Evolutionary conservation across 2,113 vertebrate genomes (phyloP).

Genomic region (Gymnorhina tibicen): DNA sequence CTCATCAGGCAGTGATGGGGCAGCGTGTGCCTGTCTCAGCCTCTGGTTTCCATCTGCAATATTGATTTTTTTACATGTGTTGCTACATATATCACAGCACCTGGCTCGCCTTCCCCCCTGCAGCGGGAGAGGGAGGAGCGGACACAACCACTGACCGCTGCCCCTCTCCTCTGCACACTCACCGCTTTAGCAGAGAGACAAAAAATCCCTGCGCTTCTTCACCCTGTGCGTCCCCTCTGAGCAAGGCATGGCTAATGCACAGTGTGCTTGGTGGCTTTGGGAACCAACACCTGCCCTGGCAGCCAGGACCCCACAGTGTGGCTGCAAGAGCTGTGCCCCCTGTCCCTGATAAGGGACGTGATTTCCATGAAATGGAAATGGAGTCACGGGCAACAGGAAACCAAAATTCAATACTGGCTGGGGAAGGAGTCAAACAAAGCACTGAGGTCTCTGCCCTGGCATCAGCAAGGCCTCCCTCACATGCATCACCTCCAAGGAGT

Average conservation of each 20-base stretch:
- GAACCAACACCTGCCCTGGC: background rate
- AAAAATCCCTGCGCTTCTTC: background rate
- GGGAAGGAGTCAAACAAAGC: background rate
- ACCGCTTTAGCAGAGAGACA: background rate
- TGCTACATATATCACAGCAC: background rate
- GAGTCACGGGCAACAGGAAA: background rate
- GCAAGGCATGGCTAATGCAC: background rate
- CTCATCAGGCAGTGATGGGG: background rate
- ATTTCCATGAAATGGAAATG: background rate
- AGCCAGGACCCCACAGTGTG: background rate
- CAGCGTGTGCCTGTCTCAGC: background rate
- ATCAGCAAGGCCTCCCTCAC: background rate
- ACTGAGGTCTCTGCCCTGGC: background rate
- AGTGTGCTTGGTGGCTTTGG: background rate
- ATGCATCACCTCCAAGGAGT: background rate
- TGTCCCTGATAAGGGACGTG: background rate
- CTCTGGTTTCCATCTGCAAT: background rate
- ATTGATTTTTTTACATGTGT: background rate
- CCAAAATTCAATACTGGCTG: background rate
- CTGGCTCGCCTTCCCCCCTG: background rate
- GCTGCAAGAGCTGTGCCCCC: background rate
- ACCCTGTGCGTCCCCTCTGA: background rate
- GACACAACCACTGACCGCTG: rapidly evolving
- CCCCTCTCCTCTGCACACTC: background rate
- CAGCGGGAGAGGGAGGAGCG: background rate